These are phyloP conservation scores for Agonopterix arenella DNA, from an alignment of 2,888 invertebrate species.

Conservation along the genomic window DNA sequence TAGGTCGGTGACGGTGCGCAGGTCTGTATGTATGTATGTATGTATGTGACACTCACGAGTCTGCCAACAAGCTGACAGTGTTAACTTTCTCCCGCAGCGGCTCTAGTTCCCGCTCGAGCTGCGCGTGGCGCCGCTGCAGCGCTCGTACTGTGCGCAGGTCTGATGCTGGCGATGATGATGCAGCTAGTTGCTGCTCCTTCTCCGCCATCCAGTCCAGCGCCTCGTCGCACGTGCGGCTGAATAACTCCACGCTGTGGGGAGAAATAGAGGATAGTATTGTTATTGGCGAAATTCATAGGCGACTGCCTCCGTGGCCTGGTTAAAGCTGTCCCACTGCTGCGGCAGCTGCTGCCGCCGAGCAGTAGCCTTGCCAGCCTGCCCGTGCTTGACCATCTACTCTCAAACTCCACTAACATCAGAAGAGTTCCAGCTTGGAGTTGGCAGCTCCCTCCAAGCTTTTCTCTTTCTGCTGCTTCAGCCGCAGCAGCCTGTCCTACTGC, in stretches of 20 bases:
- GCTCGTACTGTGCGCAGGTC: slow-evolving; percentile 95
- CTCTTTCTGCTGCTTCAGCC: slow-evolving; percentile 92
- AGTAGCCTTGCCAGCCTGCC: no score
- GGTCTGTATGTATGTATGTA: no score
- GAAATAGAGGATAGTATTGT: slow-evolving; percentile 4
- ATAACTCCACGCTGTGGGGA: slow-evolving; percentile 88
- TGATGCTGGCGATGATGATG: slow-evolving; percentile 83
- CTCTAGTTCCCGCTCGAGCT: slow-evolving; percentile 94
- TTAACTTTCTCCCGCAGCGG: slow-evolving; percentile 96
- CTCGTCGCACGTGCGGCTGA: slow-evolving; percentile 97
- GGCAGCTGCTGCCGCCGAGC: slow-evolving; percentile 81
- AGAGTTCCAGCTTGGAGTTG: slow-evolving; percentile 31
- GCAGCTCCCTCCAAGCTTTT: slow-evolving; percentile 92
- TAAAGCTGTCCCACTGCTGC: no score
- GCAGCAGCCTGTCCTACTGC: slow-evolving; percentile 91
- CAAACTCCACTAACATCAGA: no score
- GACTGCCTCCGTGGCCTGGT: no score
- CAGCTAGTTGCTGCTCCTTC: slow-evolving; percentile 93
- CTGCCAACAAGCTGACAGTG: slow-evolving; percentile 90
- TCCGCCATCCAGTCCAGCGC: slow-evolving; percentile 98
- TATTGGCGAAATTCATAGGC: not conserved
- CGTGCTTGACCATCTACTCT: no score
- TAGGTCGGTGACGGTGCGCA: no score
- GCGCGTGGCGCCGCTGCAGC: slow-evolving; percentile 92
- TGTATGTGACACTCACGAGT: slow-evolving; percentile 76